Base-by-base conservation (phyloP, 2,797 vertebrate species). In the Cirrhinus mrigala region DNA sequence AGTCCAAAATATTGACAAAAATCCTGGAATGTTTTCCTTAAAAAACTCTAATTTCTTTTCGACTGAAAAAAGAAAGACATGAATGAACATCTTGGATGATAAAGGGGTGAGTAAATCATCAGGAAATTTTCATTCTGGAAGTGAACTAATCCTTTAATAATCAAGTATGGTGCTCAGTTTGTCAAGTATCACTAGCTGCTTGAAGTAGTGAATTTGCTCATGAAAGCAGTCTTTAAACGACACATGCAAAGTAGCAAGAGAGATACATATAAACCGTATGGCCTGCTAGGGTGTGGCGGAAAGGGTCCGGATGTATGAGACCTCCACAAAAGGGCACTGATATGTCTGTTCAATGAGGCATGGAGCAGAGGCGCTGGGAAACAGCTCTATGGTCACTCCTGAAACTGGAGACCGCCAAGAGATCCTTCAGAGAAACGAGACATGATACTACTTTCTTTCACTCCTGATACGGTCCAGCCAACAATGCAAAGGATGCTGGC, bases 361-460 rank as follows among this genome's bases (percentile, higher is more conserved):
- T 85, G 75, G 88, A 90, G 90, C 84, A 84, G 86, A 89, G 89
- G 91, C 88, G 91, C 87, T 93, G 94, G 92, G 92, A 95, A 95
- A 90, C 89, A 80, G 87, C 70, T 81, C 79, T 10, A 66, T 81
- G 87, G 86, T 89, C 91, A 91, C 79, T 90, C 87, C 91, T 88
- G 91, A 91, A 93, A 94, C 92, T 56, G 29, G 89, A 91, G 91
- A 93, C 91, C 91, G 89, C 90, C 89, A 91, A 84, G 89, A 91
- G 82, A 92, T 16, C 46, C 77, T 89, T 80, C 90, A 90, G 90
- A 87, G 90, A 91, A 88, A 90, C 84, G 93, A 94, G 91, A 94
- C 86, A 87, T 85, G 93, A 94, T 90, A 92, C 90, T 1, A 10
- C 37, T 18, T 86, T 87, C 86, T 90, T 94, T 93, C 89, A 88